Conservation (phyloP, 2,888 invertebrate species). For the Chydorus sphaericus region DNA sequence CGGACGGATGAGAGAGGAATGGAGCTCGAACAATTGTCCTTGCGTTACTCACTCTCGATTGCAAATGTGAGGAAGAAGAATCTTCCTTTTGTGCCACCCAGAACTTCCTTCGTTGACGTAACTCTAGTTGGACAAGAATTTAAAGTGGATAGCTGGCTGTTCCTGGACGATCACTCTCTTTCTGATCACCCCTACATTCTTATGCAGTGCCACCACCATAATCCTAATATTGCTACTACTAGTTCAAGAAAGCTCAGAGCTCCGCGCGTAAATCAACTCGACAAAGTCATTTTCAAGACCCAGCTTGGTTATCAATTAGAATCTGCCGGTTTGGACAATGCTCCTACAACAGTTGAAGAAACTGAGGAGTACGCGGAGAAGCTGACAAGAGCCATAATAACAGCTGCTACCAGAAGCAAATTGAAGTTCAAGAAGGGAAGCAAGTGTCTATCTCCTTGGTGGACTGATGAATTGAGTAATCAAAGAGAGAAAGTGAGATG, state of each 20-base stretch:
- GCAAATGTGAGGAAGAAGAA: not conserved
- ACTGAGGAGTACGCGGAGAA: not conserved
- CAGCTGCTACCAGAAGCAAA: not conserved
- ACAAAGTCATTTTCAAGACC: not conserved
- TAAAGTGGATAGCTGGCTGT: not conserved
- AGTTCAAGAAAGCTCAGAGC: not conserved
- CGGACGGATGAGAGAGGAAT: too few species aligned
- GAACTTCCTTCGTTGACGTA: not conserved
- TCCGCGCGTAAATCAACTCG: not conserved
- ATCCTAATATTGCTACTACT: too few species aligned
- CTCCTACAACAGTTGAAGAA: not conserved
- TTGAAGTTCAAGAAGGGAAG: too few species aligned
- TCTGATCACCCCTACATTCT: not conserved
- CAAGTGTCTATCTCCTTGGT: not conserved
- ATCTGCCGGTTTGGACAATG: too few species aligned
- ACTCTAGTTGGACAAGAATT: not conserved
- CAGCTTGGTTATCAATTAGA: not conserved
- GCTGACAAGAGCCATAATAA: not conserved
- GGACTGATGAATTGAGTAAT: not conserved
- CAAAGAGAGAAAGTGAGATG: not conserved
- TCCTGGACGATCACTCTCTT: not conserved
- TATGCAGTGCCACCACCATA: too few species aligned
- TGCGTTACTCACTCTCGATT: not conserved
- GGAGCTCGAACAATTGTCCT: not conserved
- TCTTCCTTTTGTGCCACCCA: not conserved